phyloP scores from a whole-genome alignment of 1,140 invertebrate species.

The Triops longicaudatus region DNA sequence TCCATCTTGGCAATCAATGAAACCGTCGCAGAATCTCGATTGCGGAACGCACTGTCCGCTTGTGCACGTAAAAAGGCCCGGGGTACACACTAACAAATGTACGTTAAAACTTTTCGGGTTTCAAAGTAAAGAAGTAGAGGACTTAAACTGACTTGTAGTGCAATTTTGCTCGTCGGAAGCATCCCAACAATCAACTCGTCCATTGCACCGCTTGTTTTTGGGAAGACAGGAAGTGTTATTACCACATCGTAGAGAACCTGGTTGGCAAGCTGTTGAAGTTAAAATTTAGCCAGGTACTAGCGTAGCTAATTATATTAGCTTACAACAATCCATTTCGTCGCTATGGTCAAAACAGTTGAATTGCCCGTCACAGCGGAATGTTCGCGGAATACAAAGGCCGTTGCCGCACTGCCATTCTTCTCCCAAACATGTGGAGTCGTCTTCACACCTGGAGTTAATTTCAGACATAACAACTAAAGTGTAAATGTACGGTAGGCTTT shows the following conservation, averaged over 20 bases:
- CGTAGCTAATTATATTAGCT: constrained; percentile 29
- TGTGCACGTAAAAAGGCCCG: constrained; percentile 51
- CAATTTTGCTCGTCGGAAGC: constrained; percentile 70
- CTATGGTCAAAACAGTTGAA: constrained; percentile 69
- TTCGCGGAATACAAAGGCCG: constrained; percentile 56
- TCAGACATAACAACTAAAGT: neutral
- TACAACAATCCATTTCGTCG: constrained; percentile 70
- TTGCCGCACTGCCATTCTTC: constrained; percentile 61
- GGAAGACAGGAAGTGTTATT: constrained; percentile 65
- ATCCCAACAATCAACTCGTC: constrained; percentile 64
- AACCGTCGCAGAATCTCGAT: constrained; percentile 56
- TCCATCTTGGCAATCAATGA: constrained; percentile 57
- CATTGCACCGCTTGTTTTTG: constrained; percentile 62
- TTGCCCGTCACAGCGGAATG: constrained; percentile 61
- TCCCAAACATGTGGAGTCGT: constrained; percentile 44
- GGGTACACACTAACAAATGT: constrained; percentile 29
- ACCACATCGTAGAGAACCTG: constrained; percentile 55
- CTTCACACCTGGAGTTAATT: constrained; percentile 33
- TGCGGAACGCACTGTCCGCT: constrained; percentile 58
- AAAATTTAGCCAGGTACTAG: neutral
- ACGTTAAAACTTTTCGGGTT: constrained; percentile 20
- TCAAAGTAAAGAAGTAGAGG: constrained; percentile 26
- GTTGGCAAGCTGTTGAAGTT: neutral
- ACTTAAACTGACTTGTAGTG: constrained; percentile 47
- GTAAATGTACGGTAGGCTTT: neutral